phyloP scores from a whole-genome alignment of 2,797 vertebrate genomes.

The Hippoglossus hippoglossus region DNA sequence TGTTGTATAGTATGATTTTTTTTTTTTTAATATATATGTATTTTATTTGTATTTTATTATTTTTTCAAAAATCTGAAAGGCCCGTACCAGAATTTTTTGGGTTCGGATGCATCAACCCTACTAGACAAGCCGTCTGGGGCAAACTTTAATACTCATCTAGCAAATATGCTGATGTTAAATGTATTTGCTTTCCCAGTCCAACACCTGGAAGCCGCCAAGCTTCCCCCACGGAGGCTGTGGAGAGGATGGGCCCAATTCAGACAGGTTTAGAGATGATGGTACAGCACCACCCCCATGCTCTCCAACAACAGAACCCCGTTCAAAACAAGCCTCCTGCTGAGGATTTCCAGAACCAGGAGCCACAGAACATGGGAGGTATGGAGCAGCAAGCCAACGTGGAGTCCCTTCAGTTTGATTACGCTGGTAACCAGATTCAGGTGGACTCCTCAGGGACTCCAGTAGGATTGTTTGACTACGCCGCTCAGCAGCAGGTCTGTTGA shows the following conservation, averaged over 20 bases:
- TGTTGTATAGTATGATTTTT: no score
- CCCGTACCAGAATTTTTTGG: no score
- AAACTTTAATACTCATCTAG: not conserved
- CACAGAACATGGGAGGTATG: constrained; percentile 94
- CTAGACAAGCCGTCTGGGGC: not conserved
- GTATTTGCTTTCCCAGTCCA: constrained; percentile 80
- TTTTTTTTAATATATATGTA: no score
- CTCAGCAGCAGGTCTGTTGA: constrained; percentile 89
- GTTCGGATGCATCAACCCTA: no score
- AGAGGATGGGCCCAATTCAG: constrained; percentile 92
- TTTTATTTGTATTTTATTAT: no score
- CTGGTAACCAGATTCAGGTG: constrained; percentile 96
- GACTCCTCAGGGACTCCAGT: constrained; percentile 95
- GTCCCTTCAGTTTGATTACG: constrained; percentile 97
- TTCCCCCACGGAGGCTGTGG: constrained; percentile 96
- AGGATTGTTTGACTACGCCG: constrained; percentile 97
- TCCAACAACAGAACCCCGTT: constrained; percentile 86
- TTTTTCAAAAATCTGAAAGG: no score
- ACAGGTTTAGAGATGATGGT: constrained; percentile 90
- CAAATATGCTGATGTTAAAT: not conserved
- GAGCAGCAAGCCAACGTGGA: constrained; percentile 96
- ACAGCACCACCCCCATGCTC: constrained; percentile 82
- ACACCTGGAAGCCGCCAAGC: constrained; percentile 96
- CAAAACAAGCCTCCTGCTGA: constrained; percentile 90
- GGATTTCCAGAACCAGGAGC: constrained; percentile 95